phyloP scores from a whole-genome alignment of 2,113 vertebrate genomes.

The Otus sunia region DNA sequence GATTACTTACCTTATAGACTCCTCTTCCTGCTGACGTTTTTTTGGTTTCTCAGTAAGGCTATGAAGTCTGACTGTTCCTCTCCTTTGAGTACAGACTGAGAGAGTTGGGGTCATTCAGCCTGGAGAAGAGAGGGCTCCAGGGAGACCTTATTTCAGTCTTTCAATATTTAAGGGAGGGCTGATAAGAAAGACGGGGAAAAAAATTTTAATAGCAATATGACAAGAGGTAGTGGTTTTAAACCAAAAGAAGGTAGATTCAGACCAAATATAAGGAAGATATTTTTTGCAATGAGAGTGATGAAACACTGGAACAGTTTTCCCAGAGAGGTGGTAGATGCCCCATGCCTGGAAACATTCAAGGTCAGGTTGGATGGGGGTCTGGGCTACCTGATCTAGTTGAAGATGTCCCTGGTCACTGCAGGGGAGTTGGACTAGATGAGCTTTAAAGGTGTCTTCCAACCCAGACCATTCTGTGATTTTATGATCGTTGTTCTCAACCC shows the following conservation, averaged over 20 bases:
- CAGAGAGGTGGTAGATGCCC: not conserved
- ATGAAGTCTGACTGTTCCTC: not conserved
- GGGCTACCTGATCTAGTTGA: not conserved
- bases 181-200: not conserved
- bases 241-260: not conserved
- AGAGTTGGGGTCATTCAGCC: not conserved
- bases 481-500: not conserved
- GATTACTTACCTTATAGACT: not conserved
- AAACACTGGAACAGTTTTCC: accelerated
- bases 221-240: not conserved
- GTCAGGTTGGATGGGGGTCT: accelerated
- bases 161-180: not conserved
- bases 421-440: accelerated
- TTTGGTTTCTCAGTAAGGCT: not conserved
- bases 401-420: not conserved
- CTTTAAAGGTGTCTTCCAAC: not conserved
- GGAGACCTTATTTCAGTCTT: not conserved
- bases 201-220: not conserved
- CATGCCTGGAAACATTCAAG: not conserved
- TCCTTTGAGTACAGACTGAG: not conserved
- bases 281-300: not conserved
- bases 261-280: not conserved
- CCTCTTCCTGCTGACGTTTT: not conserved
- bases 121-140: not conserved
- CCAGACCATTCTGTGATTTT: not conserved